phyloP scores from a whole-genome alignment of 2,888 invertebrate species.

The Auanema freiburgensis region DNA sequence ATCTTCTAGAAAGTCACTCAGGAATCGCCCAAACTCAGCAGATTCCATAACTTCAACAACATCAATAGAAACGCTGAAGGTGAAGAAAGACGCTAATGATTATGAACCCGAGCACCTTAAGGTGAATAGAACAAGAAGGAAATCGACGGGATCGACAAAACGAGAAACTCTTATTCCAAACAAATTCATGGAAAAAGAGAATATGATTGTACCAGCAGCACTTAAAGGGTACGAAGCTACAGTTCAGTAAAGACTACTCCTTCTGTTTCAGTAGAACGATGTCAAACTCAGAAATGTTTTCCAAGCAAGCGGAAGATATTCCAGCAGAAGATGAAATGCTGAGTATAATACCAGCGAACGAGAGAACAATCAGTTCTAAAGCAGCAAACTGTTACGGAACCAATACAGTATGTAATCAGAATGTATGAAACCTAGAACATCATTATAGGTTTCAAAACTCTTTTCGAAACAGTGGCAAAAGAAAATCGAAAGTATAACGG shows the following conservation, averaged over 20 bases:
- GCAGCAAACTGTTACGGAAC: conserved; percentile 24
- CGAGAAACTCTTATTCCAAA: conserved; percentile 20
- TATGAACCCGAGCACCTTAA: neutral
- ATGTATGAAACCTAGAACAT: neutral
- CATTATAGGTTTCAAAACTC: conserved; percentile 23
- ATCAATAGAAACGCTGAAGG: conserved; percentile 5
- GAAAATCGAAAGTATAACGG: conserved; percentile 17
- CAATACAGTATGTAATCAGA: conserved; percentile 15
- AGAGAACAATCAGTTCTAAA: conserved; percentile 20
- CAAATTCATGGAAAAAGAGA: conserved; percentile 49
- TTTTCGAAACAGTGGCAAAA: conserved; percentile 34
- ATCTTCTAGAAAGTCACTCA: neutral
- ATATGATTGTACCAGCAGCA: conserved; percentile 50
- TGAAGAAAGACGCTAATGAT: neutral
- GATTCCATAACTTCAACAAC: conserved; percentile 16
- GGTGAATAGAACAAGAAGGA: neutral
- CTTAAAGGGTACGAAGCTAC: conserved; percentile 35
- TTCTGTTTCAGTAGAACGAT: neutral
- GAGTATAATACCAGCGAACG: conserved; percentile 25
- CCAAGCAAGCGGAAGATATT: neutral
- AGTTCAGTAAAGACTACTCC: too few relatives aligned
- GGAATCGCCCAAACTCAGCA: conserved; percentile 9
- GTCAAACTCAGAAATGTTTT: conserved; percentile 14
- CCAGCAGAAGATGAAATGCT: conserved; percentile 25
- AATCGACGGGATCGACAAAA: neutral